A percentile compares a stretch with the other conserved stretches of the same genome.
phyloP scores from a whole-genome alignment of 2,888 invertebrate species.

The Tyria jacobaeae region DNA sequence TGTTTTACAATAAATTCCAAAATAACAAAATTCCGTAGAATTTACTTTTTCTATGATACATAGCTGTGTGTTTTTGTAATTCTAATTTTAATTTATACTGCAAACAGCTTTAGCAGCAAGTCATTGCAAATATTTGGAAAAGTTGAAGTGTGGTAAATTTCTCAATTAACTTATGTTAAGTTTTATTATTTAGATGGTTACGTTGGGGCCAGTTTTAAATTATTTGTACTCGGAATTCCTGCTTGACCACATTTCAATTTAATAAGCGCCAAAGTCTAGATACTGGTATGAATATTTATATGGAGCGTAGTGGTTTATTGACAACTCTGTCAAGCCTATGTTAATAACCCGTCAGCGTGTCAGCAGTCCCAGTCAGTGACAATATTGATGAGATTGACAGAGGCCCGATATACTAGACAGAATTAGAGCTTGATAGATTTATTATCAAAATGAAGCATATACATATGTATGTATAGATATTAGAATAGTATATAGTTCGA shows the following conservation, averaged over 20 bases:
- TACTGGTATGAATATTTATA: conserved; percentile 45
- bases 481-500: conserved; percentile 1
- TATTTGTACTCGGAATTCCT: background rate
- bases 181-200: no score
- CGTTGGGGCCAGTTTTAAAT: no score
- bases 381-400: conserved; percentile 54
- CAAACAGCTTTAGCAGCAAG: no score
- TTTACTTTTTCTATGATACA: background rate
- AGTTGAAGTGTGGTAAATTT: no score
- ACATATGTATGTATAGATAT: conserved; percentile 9
- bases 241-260: conserved; percentile 15
- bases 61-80: no score
- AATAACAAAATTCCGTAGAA: background rate
- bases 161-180: no score
- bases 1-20: background rate
- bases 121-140: no score
- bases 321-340: conserved; percentile 50
- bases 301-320: conserved; percentile 37
- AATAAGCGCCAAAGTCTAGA: conserved; percentile 27
- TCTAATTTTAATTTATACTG: no score
- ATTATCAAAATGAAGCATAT: conserved; percentile 24
- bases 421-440: conserved; percentile 27
- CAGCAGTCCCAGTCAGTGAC: conserved; percentile 44
- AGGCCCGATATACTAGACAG: conserved; percentile 15
- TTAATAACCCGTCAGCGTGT: conserved; percentile 47